Percentiles rank a stretch among this genome's conserved stretches.
These are phyloP conservation scores for Ictalurus furcatus DNA, from an alignment of 2,113 vertebrate species.

Conservation along the genomic window DNA sequence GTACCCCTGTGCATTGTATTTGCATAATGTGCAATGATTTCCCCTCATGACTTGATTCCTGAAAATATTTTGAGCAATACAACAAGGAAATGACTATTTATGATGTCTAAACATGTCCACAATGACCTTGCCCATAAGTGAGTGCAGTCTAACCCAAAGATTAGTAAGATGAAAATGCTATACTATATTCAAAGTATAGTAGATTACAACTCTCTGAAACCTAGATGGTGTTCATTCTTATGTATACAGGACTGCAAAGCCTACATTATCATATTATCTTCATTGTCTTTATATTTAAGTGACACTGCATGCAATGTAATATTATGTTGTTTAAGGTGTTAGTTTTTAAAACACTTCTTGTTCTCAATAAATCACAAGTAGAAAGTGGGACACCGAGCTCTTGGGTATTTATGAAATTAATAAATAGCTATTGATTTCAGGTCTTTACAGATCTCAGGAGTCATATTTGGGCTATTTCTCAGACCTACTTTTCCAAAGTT, in stretches of 20 bases:
- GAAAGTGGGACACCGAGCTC: constrained; percentile 36
- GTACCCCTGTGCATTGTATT: constrained; percentile 52
- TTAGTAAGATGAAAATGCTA: neutral
- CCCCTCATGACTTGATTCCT: neutral
- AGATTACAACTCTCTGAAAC: neutral
- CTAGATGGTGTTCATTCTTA: neutral
- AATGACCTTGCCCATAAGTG: neutral
- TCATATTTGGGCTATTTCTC: constrained; percentile 15
- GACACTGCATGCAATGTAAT: neutral
- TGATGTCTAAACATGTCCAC: neutral
- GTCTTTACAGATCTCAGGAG: constrained; percentile 17
- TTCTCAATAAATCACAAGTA: constrained; percentile 25
- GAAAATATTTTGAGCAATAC: neutral
- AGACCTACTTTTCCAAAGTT: neutral
- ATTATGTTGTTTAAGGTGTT: constrained; percentile 6
- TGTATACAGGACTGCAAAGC: neutral
- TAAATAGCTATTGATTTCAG: constrained; percentile 46
- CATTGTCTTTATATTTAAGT: neutral
- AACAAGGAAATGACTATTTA: neutral
- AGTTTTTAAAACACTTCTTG: constrained; percentile 11
- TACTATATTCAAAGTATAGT: neutral
- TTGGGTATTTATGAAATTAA: constrained; percentile 22
- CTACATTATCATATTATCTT: neutral
- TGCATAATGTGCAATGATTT: neutral
- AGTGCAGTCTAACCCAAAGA: neutral